Evolutionary conservation across 2,888 invertebrate species (phyloP).

Genomic region (Acleris sparsana): DNA sequence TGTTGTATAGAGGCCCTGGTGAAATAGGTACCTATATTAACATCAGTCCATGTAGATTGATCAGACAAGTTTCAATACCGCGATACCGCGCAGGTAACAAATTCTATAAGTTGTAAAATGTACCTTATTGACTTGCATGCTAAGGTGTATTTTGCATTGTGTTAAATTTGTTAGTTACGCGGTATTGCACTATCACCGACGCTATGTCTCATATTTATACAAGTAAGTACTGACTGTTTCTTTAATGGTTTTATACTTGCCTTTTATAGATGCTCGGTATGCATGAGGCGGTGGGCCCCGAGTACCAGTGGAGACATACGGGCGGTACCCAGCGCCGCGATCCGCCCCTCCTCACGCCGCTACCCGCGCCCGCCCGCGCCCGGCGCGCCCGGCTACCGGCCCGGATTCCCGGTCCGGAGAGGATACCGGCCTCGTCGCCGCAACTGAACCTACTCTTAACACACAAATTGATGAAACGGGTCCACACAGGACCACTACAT

Average conservation of each 20-base stretch:
- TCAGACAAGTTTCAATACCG: too few relatives aligned
- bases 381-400: constrained; percentile 12
- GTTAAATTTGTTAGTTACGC: too few relatives aligned
- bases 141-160: too few relatives aligned
- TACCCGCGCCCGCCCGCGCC: constrained; percentile 39
- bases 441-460: constrained; percentile 29
- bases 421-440: constrained; percentile 51
- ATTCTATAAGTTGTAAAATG: too few relatives aligned
- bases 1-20: too few relatives aligned
- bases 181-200: too few relatives aligned
- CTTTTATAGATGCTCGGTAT: constrained; percentile 67
- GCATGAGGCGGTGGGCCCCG: constrained; percentile 62
- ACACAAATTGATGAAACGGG: not conserved
- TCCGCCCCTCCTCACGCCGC: constrained; percentile 41
- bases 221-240: too few relatives aligned
- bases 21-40: too few relatives aligned
- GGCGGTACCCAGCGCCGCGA: constrained; percentile 64
- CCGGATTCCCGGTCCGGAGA: constrained; percentile 32
- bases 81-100: too few relatives aligned
- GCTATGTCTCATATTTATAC: too few relatives aligned
- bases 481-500: not conserved
- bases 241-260: constrained; percentile 5
- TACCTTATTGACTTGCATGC: too few relatives aligned
- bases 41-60: too few relatives aligned
- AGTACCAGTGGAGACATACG: constrained; percentile 54